phyloP scores from a whole-genome alignment of 2,888 invertebrate species.

The Clitarchus hookeri region DNA sequence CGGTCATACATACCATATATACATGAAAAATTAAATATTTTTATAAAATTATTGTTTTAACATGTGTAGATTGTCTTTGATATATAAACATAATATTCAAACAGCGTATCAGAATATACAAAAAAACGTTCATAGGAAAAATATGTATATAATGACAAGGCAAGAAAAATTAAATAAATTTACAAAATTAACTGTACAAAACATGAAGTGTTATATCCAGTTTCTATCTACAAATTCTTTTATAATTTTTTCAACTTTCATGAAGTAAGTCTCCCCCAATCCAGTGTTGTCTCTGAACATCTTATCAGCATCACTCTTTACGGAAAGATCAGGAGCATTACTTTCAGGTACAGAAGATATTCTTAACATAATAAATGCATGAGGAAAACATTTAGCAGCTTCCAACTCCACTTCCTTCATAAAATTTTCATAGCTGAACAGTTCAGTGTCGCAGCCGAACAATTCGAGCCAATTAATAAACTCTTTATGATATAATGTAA shows the following conservation, averaged over 20 bases:
- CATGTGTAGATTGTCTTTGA: too few species aligned
- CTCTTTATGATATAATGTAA: conserved; percentile 59
- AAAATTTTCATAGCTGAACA: background rate
- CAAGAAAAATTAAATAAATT: too few species aligned
- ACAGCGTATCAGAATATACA: too few species aligned
- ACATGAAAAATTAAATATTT: too few species aligned
- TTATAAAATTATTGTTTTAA: too few species aligned
- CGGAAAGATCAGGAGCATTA: background rate
- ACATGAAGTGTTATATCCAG: conserved; percentile 21
- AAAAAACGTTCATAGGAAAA: too few species aligned
- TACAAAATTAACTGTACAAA: too few species aligned
- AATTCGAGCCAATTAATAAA: conserved; percentile 55
- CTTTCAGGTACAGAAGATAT: background rate
- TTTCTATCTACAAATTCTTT: conserved; percentile 30
- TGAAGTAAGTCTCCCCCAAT: conserved; percentile 11
- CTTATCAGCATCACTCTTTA: background rate
- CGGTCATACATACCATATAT: too few species aligned
- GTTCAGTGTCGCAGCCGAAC: conserved; percentile 53
- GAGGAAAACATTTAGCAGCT: background rate
- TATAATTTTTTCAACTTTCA: conserved; percentile 24
- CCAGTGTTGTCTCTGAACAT: background rate
- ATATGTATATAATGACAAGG: too few species aligned
- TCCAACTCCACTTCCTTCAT: background rate
- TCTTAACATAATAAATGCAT: background rate
- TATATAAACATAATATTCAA: too few species aligned